A percentile compares a stretch with the other conserved stretches of the same genome.
These are phyloP conservation scores for Chunga burmeisteri DNA, from an alignment of 2,113 vertebrate genomes.

Conservation along the genomic window DNA sequence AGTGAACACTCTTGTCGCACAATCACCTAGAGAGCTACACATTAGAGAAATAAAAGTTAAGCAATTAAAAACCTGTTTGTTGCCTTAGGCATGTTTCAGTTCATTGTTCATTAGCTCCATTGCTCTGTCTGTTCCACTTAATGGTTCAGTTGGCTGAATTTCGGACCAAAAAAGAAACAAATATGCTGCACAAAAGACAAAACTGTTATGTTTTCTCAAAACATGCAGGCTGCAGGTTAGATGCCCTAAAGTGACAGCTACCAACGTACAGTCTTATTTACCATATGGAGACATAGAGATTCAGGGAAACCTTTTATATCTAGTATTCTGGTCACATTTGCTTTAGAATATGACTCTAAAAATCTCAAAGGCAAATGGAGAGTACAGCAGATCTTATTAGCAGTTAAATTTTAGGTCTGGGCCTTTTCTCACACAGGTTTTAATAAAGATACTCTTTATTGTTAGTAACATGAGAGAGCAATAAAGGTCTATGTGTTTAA, in stretches of 20 bases:
- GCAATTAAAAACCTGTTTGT: slow-evolving; percentile 66
- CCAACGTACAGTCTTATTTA: background rate
- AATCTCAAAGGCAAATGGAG: background rate
- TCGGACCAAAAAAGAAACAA: slow-evolving; percentile 36
- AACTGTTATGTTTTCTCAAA: background rate
- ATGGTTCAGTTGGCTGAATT: slow-evolving; percentile 50
- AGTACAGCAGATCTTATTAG: background rate
- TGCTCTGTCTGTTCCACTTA: slow-evolving; percentile 37
- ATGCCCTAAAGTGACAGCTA: background rate
- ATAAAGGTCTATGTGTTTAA: background rate
- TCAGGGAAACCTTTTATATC: background rate
- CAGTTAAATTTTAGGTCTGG: background rate
- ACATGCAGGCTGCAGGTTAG: background rate
- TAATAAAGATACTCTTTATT: background rate
- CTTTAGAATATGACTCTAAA: background rate
- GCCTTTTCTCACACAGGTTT: background rate
- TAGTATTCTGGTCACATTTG: background rate
- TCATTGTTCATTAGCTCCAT: slow-evolving; percentile 55
- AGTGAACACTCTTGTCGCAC: slow-evolving; percentile 16
- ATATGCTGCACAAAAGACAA: background rate
- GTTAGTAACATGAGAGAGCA: background rate
- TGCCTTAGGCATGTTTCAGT: slow-evolving; percentile 63
- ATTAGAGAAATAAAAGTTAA: slow-evolving; percentile 59
- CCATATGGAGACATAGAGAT: background rate
- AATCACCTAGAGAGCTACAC: slow-evolving; percentile 33